Percentiles rank a stretch among this genome's conserved stretches.
Conservation (phyloP, 1,140 invertebrate genomes). For the Bombus ignitus region DNA sequence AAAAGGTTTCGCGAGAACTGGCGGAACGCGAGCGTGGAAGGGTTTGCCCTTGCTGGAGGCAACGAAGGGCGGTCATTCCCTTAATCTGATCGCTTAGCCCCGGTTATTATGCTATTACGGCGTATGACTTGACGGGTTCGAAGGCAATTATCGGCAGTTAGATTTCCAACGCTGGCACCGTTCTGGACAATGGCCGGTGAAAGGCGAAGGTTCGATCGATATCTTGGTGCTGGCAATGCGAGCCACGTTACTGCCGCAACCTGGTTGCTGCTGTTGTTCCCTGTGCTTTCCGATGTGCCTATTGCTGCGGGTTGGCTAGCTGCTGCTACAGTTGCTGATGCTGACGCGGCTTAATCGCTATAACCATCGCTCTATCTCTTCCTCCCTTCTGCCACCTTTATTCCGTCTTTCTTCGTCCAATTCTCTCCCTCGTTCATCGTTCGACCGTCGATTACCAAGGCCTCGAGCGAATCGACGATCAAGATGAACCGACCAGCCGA, state of each 20-base stretch:
- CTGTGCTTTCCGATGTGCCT: conserved; percentile 35
- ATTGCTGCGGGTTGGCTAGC: conserved; percentile 34
- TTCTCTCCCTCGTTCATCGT: conserved; percentile 31
- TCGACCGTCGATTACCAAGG: conserved; percentile 56
- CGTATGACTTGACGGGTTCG: conserved; percentile 76
- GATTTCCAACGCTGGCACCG: conserved; percentile 71
- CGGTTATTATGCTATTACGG: conserved; percentile 77
- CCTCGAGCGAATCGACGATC: conserved; percentile 55
- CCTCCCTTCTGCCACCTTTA: not conserved
- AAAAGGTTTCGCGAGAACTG: not conserved
- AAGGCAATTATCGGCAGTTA: conserved; percentile 78
- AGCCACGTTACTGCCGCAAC: conserved; percentile 67
- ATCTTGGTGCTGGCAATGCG: conserved; percentile 60
- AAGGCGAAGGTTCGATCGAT: conserved; percentile 77
- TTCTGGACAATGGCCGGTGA: conserved; percentile 78
- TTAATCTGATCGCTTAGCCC: conserved; percentile 75
- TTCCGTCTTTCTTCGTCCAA: not conserved
- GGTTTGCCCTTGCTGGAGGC: conserved; percentile 35
- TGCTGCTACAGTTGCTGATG: conserved; percentile 49
- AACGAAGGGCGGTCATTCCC: conserved; percentile 68
- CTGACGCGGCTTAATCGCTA: conserved; percentile 58
- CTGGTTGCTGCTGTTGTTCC: conserved; percentile 44
- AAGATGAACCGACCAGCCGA: conserved; percentile 44
- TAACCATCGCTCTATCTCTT: not conserved
- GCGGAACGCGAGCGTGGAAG: conserved; percentile 31